These are phyloP conservation scores for Tachina fera DNA, from an alignment of 2,888 invertebrate genomes.

Conservation along the genomic window DNA sequence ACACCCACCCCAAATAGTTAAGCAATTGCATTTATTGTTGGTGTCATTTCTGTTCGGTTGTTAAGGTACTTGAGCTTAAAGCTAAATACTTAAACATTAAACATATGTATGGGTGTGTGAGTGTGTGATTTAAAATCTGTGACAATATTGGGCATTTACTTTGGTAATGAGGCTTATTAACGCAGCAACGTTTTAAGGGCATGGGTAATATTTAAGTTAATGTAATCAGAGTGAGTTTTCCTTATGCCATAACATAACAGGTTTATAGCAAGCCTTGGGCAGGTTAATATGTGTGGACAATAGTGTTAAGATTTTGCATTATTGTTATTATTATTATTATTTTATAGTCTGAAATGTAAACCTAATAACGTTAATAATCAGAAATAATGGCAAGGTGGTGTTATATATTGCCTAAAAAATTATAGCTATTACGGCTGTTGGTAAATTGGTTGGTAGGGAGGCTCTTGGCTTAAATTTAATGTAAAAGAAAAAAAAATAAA, in stretches of 20 bases:
- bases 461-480: neutral
- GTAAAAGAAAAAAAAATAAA: no score
- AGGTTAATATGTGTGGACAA: conserved; percentile 59
- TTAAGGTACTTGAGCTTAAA: conserved; percentile 64
- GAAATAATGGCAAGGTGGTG: conserved; percentile 41
- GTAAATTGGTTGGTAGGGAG: neutral
- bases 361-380: conserved; percentile 44
- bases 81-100: conserved; percentile 48
- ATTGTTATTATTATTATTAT: conserved; percentile 47
- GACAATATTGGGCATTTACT: conserved; percentile 68
- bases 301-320: conserved; percentile 64
- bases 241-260: conserved; percentile 42
- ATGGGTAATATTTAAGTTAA: conserved; percentile 16
- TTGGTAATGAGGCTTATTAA: conserved; percentile 71
- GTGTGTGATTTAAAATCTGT: conserved; percentile 37
- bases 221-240: conserved; percentile 38
- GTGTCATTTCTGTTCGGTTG: conserved; percentile 55
- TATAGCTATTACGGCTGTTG: neutral
- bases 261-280: conserved; percentile 47
- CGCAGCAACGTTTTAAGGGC: conserved; percentile 26
- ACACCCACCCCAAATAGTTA: conserved; percentile 9
- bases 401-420: conserved; percentile 26
- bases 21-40: conserved; percentile 26
- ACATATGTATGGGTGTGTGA: neutral
- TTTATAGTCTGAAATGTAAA: conserved; percentile 29